A percentile compares a stretch with the other conserved stretches of the same genome.
phyloP scores from a whole-genome alignment of 2,113 vertebrate genomes.

The Mungos mungo region DNA sequence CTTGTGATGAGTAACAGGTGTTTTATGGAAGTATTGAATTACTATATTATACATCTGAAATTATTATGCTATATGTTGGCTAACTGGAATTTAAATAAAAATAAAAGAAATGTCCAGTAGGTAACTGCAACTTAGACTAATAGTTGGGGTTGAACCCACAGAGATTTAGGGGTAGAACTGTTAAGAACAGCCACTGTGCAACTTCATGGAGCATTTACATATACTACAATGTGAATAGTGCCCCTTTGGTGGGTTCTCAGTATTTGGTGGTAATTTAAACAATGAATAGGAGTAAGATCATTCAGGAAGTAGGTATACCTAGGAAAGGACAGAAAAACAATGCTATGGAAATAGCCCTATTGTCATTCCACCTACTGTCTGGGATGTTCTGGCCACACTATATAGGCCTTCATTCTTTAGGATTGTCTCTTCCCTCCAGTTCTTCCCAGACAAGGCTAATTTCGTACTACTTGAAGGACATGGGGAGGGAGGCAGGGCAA shows the following conservation, averaged over 20 bases:
- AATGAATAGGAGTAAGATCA: background rate
- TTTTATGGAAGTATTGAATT: too few relatives aligned
- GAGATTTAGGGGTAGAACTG: background rate
- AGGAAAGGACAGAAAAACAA: background rate
- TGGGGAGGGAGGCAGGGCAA: background rate
- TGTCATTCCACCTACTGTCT: background rate
- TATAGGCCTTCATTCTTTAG: background rate
- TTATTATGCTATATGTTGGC: background rate
- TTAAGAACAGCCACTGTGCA: background rate
- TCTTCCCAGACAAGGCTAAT: background rate
- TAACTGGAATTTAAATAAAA: background rate
- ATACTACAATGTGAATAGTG: background rate
- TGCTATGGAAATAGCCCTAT: background rate
- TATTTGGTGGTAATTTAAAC: slow-evolving; percentile 7
- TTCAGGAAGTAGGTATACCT: background rate
- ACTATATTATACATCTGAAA: too few relatives aligned
- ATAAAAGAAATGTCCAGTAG: background rate
- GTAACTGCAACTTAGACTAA: background rate
- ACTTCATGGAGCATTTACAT: background rate
- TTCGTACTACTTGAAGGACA: background rate
- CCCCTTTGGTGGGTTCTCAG: background rate
- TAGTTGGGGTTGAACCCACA: background rate
- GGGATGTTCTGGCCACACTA: background rate
- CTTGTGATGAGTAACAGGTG: too few relatives aligned
- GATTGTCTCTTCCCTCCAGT: background rate